Conservation (phyloP, 1,140 invertebrate genomes). For the Trichomalopsis sarcophagae region DNA sequence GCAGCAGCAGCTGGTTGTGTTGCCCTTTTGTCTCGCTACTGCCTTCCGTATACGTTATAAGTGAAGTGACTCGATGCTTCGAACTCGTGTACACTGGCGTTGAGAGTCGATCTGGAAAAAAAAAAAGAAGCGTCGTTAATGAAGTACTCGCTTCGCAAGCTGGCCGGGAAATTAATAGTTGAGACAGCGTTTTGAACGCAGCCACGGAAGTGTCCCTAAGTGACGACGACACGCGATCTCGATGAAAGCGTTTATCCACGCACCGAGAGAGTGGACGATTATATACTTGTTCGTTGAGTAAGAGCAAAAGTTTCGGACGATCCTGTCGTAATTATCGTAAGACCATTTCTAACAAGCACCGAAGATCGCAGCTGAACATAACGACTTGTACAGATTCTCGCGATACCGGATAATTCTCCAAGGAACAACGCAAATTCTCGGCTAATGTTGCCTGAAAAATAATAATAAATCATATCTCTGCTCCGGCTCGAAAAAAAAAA, state of each 20-base stretch:
- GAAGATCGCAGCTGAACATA: too few relatives aligned
- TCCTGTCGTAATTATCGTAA: too few relatives aligned
- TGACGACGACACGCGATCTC: conserved; percentile 32
- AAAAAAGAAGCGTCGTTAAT: too few relatives aligned
- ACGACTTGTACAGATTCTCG: not conserved
- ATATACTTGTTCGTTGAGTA: not conserved
- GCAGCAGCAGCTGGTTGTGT: not conserved
- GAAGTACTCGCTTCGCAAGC: too few relatives aligned
- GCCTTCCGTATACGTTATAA: not conserved
- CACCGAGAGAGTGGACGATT: not conserved
- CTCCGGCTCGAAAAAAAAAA: not conserved
- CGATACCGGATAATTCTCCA: not conserved
- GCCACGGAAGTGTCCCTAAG: conserved; percentile 26
- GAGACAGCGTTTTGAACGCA: conserved; percentile 35
- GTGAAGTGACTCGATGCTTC: too few relatives aligned
- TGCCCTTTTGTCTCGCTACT: not conserved
- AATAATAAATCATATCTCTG: not conserved
- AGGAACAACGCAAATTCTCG: not conserved
- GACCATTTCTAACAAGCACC: too few relatives aligned
- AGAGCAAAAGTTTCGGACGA: too few relatives aligned
- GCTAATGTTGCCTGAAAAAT: not conserved
- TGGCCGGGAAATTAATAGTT: not conserved
- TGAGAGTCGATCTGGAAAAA: conserved; percentile 12
- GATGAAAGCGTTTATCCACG: not conserved
- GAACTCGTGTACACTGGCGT: not conserved